Base-by-base conservation (phyloP, 2,113 vertebrate species). In the Rissa tridactyla region DNA sequence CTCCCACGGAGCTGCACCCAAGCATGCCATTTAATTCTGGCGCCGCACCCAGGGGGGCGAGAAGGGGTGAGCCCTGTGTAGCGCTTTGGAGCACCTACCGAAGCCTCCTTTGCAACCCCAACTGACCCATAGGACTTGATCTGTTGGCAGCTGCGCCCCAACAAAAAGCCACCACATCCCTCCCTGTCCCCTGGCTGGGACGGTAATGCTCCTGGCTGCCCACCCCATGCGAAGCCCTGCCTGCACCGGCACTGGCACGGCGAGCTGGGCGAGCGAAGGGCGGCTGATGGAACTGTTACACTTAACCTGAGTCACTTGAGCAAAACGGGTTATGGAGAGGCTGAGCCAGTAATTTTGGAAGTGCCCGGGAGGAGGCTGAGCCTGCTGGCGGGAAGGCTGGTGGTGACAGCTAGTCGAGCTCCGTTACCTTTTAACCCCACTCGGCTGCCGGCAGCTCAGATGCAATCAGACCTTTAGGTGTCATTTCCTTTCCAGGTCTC, bases 1-100 rank as follows among this genome's bases (percentile, higher is more conserved):
- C 49, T 91, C 19, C 69, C 40, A 4, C 0, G 5, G 52, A 71
- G 52, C 29, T 38, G 32, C 30, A 36, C 49, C 51, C 61, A 58
- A 29, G 26, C 32, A 32, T 0, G 0, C 46, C 9, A 11, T 42
- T 46, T 23, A 34, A 46, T 60, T 83, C 54, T 32, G 12, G 13
- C 13, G 8, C 20, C 1, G 2, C 44, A 46, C 6, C 20, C 22
- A 21, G 19, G 4, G 19, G 30, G 12, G 0, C 0, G 1, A 78
- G 55, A 20, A 0, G 0, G 16, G 58, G n/a, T 1, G 2, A 82
- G 68, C 34, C 23, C 44, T 15, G 25, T 5, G 32, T 6, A n/a
- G 79, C 73, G 16, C 61, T 92, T 73, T 6, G 40, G 47, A 47
- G 27, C 42, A n/a, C 26, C 15, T 17, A 9, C 75, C 1, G 0